Conservation (phyloP, 1,140 invertebrate genomes). For the Brachionus angularis region DNA sequence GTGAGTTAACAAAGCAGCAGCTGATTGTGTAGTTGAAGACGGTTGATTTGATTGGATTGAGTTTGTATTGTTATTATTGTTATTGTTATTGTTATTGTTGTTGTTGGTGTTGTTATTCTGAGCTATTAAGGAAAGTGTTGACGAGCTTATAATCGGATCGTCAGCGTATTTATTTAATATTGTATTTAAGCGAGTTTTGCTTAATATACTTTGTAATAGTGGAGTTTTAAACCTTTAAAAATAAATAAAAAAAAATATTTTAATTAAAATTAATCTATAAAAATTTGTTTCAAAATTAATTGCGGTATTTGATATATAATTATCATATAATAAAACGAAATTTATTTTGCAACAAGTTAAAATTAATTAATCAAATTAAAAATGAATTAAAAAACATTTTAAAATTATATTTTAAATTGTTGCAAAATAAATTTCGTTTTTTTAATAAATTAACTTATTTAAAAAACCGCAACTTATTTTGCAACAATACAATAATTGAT, state of each 20-base stretch:
- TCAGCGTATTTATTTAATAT: conserved; percentile 40
- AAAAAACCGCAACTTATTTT: too few species aligned
- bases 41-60: too few species aligned
- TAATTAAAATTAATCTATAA: too few species aligned
- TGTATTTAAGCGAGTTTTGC: conserved; percentile 38
- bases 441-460: too few species aligned
- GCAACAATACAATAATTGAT: too few species aligned
- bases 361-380: neutral
- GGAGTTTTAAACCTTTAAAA: conserved; percentile 35
- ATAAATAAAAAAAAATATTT: too few species aligned
- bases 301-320: neutral
- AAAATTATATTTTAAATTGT: too few species aligned
- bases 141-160: conserved; percentile 42
- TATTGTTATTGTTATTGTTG: neutral
- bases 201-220: conserved; percentile 38
- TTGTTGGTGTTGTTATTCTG: neutral
- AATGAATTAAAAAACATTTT: too few species aligned
- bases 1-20: neutral
- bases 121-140: conserved; percentile 34
- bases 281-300: too few species aligned
- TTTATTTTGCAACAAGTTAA: neutral
- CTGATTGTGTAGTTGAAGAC: neutral
- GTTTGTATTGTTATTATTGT: neutral
- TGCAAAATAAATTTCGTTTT: too few species aligned
- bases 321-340: neutral